phyloP scores from a whole-genome alignment of 2,888 invertebrate species.

The Drosophila setosimentum region DNA sequence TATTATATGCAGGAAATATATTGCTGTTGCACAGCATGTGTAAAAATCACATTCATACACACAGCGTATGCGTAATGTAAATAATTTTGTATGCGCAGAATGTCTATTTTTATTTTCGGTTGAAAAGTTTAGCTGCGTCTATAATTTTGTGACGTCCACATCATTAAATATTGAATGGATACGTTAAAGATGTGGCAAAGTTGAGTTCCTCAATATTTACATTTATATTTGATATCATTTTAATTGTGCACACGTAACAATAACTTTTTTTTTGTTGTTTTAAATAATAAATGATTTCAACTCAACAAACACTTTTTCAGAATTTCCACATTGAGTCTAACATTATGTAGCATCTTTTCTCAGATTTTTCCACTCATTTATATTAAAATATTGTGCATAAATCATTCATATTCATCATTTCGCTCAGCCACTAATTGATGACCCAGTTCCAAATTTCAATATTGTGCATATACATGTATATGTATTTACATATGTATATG shows the following conservation, averaged over 20 bases:
- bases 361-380: not conserved
- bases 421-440: conserved; percentile 41
- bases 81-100: conserved; percentile 23
- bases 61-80: conserved; percentile 67
- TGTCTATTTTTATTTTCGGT: conserved; percentile 42
- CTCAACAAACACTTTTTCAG: not conserved
- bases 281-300: not conserved
- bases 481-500: not conserved
- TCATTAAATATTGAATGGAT: conserved; percentile 8
- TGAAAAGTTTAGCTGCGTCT: conserved; percentile 33
- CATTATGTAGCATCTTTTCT: not conserved
- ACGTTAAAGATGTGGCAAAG: not conserved
- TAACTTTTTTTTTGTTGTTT: too few species aligned
- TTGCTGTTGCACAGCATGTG: conserved; percentile 54
- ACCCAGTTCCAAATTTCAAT: conserved; percentile 43
- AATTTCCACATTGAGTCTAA: not conserved
- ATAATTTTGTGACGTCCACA: conserved; percentile 26
- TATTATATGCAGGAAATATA: conserved; percentile 42
- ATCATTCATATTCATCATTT: conserved; percentile 5
- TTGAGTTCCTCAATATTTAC: not conserved
- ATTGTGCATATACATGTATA: not conserved
- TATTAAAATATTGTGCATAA: conserved; percentile 2
- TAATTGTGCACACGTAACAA: not conserved
- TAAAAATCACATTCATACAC: conserved; percentile 45
- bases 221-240: not conserved